Base-by-base conservation (phyloP, 1,140 invertebrate genomes). In the Ceratosolen solmsi region DNA sequence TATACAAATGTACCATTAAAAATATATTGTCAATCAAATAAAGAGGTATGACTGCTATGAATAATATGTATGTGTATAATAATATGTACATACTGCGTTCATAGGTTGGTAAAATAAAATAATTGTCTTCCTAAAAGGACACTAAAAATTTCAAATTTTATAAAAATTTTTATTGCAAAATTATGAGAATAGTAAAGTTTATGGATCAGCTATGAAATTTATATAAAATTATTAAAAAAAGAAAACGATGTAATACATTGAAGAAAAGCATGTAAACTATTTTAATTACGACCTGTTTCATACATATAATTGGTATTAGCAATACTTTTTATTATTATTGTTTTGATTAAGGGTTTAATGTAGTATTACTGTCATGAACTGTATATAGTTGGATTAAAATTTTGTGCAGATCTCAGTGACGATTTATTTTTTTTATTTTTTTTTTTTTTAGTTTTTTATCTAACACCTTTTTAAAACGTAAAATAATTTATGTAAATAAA, bases 311-410 rank as follows among this genome's bases (percentile, higher is more conserved):
- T 49, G 25, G 11, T 49, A 33, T 27, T 71, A 49, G 13, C 41
- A 30, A 71, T 71, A 71, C 41, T 70, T 71, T 49, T 49, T 71
- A 71, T 30, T 20, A 49, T 49, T 46, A 49, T 71, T 49, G 22
- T 49, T 71, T 71, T 49, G 0, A 71, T 76, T 60, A 58, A 49
- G 38, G 74, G 58, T 78, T 25, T 51, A 74, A 51, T 63, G 60
- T 74, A 73, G 56, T 11, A n/a, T 56, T 41, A 60, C 36, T 51
- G 15, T 74, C 70, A 51, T 51, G 22, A 63, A 49, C 22, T 72
- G 54, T 60, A 72, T 60, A 73, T 72, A 80, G 30, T 65, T 33
- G n/a, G 4, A 77, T 77, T 77, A 77, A 77, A 75, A 49, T 65
- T 68, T 54, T 51, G 46, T 68, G 60, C 63, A 68, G 25, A 78